A percentile compares a stretch with the other conserved stretches of the same genome.
Conservation (phyloP, 1,140 invertebrate species). For the Drosophila truncata region DNA sequence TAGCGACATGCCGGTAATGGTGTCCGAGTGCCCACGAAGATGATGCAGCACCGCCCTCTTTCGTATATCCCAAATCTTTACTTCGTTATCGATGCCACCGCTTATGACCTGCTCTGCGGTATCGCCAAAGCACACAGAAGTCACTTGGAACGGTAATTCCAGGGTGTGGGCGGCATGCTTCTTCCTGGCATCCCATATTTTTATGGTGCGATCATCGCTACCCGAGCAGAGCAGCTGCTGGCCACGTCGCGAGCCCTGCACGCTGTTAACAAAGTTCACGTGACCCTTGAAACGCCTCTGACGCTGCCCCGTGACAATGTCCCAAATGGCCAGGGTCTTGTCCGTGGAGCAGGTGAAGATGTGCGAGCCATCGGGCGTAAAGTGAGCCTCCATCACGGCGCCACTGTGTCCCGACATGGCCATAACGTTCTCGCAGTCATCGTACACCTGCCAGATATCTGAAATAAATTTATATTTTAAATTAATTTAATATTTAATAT, state of each 20-base stretch:
- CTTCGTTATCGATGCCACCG: conserved; percentile 98
- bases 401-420: conserved; percentile 97
- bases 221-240: conserved; percentile 96
- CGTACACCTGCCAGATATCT: conserved; percentile 99
- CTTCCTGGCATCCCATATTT: conserved; percentile 96
- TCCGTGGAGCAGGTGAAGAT: conserved; percentile 98
- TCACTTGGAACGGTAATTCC: conserved; percentile 94
- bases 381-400: conserved; percentile 98
- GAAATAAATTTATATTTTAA: conserved; percentile 62
- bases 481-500: background rate
- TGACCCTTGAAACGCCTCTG: conserved; percentile 97
- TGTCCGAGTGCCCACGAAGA: conserved; percentile 96
- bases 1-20: conserved; percentile 96
- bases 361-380: conserved; percentile 96
- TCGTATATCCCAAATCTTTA: conserved; percentile 99
- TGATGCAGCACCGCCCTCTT: conserved; percentile 95
- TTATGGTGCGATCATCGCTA: conserved; percentile 97
- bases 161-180: conserved; percentile 91
- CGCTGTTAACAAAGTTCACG: conserved; percentile 94
- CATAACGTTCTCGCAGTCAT: conserved; percentile 98
- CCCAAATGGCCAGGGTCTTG: conserved; percentile 98
- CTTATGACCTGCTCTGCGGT: conserved; percentile 96
- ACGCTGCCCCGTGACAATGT: conserved; percentile 93
- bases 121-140: conserved; percentile 97
- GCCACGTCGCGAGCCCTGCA: conserved; percentile 93